These are phyloP conservation scores for Acanthisitta chloris DNA, from an alignment of 2,113 vertebrate species.

Conservation along the genomic window DNA sequence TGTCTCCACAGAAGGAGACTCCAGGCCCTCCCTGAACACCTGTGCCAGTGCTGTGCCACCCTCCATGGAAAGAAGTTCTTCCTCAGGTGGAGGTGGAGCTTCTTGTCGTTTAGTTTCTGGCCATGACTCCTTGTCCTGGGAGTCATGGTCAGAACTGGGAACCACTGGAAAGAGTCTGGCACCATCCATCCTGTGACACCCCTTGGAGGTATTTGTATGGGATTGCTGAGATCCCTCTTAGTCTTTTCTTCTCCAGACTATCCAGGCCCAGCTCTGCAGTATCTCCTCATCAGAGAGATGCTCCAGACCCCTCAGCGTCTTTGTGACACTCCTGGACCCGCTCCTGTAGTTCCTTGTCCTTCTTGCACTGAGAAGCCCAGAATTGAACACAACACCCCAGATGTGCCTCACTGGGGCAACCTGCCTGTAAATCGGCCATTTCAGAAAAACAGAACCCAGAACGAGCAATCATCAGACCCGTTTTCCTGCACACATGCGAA, in stretches of 20 bases:
- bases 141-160: too few species aligned
- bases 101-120: not conserved
- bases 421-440: accelerated
- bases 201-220: too few species aligned
- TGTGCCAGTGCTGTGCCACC: not conserved
- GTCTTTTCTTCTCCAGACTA: not conserved
- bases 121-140: not conserved
- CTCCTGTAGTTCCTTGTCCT: not conserved
- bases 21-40: not conserved
- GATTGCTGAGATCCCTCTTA: not conserved
- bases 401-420: not conserved
- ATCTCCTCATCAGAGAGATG: not conserved
- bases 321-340: not conserved
- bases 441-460: not conserved
- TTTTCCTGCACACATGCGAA: accelerated
- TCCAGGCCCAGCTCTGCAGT: not conserved
- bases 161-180: not conserved
- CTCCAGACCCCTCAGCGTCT: not conserved
- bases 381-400: accelerated
- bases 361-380: not conserved
- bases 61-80: not conserved
- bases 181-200: not conserved
- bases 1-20: not conserved
- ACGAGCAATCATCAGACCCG: accelerated
- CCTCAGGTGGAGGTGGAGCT: not conserved